Evolutionary conservation across 2,888 invertebrate genomes (phyloP), one percentile per base, ranked within the genome.

Genomic region (Alcis repandata): DNA sequence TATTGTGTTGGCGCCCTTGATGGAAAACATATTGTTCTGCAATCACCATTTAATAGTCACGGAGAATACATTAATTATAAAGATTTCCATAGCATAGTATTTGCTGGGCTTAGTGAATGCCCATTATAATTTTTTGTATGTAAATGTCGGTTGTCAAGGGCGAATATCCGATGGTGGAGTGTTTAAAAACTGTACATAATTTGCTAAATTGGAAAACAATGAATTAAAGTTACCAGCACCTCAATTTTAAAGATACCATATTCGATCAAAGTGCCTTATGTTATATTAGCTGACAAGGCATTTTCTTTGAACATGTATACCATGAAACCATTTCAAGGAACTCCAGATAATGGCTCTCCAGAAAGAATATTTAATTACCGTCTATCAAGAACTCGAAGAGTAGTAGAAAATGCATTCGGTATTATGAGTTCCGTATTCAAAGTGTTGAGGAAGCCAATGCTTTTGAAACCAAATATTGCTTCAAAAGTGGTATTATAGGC

Each of bases 361-460:
- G 71, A 76, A 71, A 69, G 68, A 67, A 69, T 80, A 38, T 80
- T 77, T 66, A 82, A 82, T 68, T 80, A 79, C 59, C 38, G 68
- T 46, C 59, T 59, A 41, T 71, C 60, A 32, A 59, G 73, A 69
- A 70, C 72, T 52, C 65, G 74, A 58, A 46, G 63, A 57, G 74
- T 79, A 33, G 76, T 80, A 40, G 80, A 82, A 68, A 75, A 75
- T 68, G 74, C 70, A 22, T 75, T 74, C 70, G 73, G 74, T 32
- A 70, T 77, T 46, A 45, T 72, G 40, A 63, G 65, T 56, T 57
- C 70, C 17, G 56, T 65, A 36, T 70, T 59, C 46, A 53, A 65
- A 60, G 65, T 70, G 45, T 51, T 70, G 45, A 48, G 68, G 22
- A 63, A 68, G 59, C 65, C 68, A 43, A 68, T 70, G 27, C 52